Base-by-base conservation (phyloP, 2,113 vertebrate species). In the Dromaius novaehollandiae region DNA sequence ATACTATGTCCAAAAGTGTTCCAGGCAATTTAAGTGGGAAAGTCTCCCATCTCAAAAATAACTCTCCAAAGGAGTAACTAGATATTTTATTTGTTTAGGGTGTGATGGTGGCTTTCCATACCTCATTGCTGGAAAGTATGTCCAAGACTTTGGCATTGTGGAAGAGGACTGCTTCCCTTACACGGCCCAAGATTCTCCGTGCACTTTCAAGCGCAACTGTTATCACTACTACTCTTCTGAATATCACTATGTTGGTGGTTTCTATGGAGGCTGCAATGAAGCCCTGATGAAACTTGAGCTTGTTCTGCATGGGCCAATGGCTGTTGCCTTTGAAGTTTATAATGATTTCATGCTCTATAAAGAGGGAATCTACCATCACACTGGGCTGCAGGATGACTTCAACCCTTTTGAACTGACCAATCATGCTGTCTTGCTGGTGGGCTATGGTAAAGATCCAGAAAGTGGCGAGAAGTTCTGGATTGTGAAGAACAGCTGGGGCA, bases 401-500 rank as follows among this genome's bases (percentile, higher is more conserved):
- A 99, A 99, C 91, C 99, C 99, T 24, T 99, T 99, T 28, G 99
- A 99, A 98, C 80, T 99, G 95, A 99, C 99, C 36, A 99, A 99
- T 97, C 99, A 99, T 4, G 99, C 99, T 0, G 99, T 99, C 58
- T 98, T 99, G 76, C 93, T 99, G 30, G 99, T 99, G 65, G 99
- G 99, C 13, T 99, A 99, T 5, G 99, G 99, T 71, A 98, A 61
- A 21, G 99, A 99, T 66, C 92, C 96, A 8, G 22, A 30, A 82
- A 98, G 98, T 0, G 99, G 99, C 3, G 94, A 98, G 94, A 98
- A 99, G 63, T 99, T 98, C 95, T 99, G 99, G 99, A 98, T 98
- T 46, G 98, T 99, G n/a, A 99, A 99, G 97, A 99, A 99, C 98
- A 99, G 99, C 97, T 99, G 99, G 99, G 98, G 99, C 46, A 65